A percentile compares a stretch with the other conserved stretches of the same genome.
Evolutionary conservation across 2,797 vertebrate genomes (phyloP).

Genomic region (Cheirogaleus major): DNA sequence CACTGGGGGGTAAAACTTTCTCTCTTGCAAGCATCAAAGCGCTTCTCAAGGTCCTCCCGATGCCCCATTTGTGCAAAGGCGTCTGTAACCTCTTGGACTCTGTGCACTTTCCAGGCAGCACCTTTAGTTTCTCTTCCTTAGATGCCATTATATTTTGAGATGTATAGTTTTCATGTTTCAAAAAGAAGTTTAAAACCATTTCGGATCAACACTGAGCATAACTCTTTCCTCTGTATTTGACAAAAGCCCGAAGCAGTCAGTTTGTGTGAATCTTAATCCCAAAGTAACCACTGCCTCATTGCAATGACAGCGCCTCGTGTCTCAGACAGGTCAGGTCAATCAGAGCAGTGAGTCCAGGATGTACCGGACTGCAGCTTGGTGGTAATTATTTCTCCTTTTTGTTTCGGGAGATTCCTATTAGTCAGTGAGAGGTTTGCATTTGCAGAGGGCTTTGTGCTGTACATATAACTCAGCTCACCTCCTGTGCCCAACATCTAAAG

Average conservation of each 20-base stretch:
- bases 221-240: constrained; percentile 54
- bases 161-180: neutral
- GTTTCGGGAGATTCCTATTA: constrained; percentile 32
- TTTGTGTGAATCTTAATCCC: constrained; percentile 79
- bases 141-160: neutral
- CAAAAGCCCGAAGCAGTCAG: constrained; percentile 71
- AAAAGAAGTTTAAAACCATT: constrained; percentile 31
- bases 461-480: constrained; percentile 37
- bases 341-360: constrained; percentile 71
- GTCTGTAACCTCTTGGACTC: neutral
- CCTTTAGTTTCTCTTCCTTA: neutral
- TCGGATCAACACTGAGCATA: neutral
- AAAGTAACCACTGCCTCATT: constrained; percentile 61
- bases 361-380: constrained; percentile 68
- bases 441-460: constrained; percentile 50
- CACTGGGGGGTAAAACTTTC: neutral
- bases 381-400: constrained; percentile 59
- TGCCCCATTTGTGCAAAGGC: neutral
- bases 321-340: constrained; percentile 76
- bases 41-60: neutral
- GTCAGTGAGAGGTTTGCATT: constrained; percentile 58
- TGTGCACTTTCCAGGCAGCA: neutral
- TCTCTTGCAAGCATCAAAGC: neutral
- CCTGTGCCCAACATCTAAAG: neutral
- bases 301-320: constrained; percentile 74